Evolutionary conservation across 2,797 vertebrate genomes (phyloP).

Genomic region (Vespertilio murinus): DNA sequence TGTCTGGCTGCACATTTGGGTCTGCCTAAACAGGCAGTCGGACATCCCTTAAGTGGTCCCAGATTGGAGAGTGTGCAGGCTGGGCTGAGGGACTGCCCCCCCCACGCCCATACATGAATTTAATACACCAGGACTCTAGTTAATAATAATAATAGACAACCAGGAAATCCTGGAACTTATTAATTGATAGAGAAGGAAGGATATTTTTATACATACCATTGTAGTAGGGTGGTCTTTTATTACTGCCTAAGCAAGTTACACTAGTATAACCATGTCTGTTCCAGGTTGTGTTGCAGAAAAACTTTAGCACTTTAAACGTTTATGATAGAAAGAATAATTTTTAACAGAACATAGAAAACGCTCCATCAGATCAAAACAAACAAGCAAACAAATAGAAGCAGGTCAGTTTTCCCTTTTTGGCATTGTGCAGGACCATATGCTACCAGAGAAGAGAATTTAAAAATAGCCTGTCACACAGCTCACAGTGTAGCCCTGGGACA

Average conservation of each 20-base stretch:
- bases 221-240: not conserved
- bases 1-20: no score
- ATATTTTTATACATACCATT: not conserved
- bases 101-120: no score
- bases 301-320: not conserved
- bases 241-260: not conserved
- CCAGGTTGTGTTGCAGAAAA: not conserved
- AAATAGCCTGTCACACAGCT: conserved; percentile 76
- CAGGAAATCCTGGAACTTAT: not conserved
- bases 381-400: conserved; percentile 60
- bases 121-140: no score
- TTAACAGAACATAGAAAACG: conserved; percentile 20
- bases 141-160: not conserved
- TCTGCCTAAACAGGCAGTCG: no score
- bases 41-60: no score
- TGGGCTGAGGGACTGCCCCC: no score
- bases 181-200: not conserved
- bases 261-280: not conserved
- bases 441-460: conserved; percentile 74
- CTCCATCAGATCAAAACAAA: conserved; percentile 48
- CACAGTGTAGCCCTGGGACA: conserved; percentile 37
- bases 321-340: not conserved
- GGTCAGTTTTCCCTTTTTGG: conserved; percentile 72
- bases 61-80: no score
- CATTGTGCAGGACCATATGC: conserved; percentile 69